Evolutionary conservation across 2,888 invertebrate genomes (phyloP).

Genomic region (Linyphia triangularis): DNA sequence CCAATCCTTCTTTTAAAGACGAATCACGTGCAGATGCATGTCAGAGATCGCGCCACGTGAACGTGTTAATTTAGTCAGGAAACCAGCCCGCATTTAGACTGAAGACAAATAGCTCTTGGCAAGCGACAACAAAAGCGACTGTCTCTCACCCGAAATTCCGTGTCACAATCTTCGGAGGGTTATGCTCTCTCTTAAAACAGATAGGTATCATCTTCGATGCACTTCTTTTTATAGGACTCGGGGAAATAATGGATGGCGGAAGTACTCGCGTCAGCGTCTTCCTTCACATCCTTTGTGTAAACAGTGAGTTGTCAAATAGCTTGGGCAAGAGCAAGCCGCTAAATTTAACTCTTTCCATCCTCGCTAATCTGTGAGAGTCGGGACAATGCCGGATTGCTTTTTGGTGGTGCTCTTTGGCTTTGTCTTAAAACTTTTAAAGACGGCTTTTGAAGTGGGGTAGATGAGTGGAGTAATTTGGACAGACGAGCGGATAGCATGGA

Average conservation of each 20-base stretch:
- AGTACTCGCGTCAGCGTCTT: constrained; percentile 29
- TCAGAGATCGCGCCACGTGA: constrained; percentile 48
- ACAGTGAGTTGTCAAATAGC: constrained; percentile 63
- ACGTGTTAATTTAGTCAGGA: constrained; percentile 66
- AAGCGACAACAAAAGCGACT: constrained; percentile 59
- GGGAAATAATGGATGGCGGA: constrained; percentile 41
- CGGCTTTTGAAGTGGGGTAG: too few species aligned
- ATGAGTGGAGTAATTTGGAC: too few species aligned
- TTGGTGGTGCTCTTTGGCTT: too few species aligned
- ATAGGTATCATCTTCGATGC: constrained; percentile 52
- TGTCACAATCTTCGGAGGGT: constrained; percentile 66
- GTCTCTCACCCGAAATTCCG: constrained; percentile 13
- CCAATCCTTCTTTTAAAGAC: constrained; percentile 8
- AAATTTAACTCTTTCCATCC: constrained; percentile 52
- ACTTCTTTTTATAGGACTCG: constrained; percentile 63
- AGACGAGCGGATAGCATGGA: too few species aligned
- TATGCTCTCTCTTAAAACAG: constrained; percentile 50
- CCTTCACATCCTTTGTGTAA: constrained; percentile 59
- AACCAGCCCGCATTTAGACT: constrained; percentile 62
- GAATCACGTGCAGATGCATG: constrained; percentile 53
- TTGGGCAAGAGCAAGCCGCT: constrained; percentile 6
- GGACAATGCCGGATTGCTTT: constrained; percentile 9
- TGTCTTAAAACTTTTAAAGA: too few species aligned
- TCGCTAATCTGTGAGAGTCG: not conserved
- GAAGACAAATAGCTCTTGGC: constrained; percentile 71